Conservation (phyloP, 1,140 invertebrate species). For the Maconellicoccus hirsutus region DNA sequence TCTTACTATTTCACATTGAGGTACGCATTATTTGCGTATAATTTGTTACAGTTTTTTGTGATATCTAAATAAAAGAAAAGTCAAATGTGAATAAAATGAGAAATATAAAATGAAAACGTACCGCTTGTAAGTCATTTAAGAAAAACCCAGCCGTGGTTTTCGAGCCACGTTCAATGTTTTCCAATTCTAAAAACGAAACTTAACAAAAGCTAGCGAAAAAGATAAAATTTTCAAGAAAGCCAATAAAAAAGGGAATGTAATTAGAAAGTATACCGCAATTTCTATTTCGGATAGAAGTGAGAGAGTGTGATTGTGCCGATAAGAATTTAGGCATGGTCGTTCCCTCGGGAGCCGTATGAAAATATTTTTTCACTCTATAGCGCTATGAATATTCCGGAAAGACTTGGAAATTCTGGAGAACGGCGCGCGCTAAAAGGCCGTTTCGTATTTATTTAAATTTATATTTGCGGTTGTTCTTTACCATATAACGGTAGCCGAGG, state of each 20-base stretch:
- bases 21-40: too few species aligned
- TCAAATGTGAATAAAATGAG: neutral
- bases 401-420: conserved; percentile 11
- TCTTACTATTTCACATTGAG: too few species aligned
- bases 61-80: neutral
- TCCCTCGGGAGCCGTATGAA: conserved; percentile 11
- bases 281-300: conserved; percentile 15
- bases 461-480: conserved; percentile 18
- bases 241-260: conserved; percentile 14
- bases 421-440: conserved; percentile 6
- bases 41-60: too few species aligned
- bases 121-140: conserved; percentile 2
- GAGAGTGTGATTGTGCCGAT: conserved; percentile 16
- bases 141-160: neutral
- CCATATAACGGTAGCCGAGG: conserved; percentile 20
- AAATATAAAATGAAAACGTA: neutral
- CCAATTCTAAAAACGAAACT: neutral
- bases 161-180: conserved; percentile 5
- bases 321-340: conserved; percentile 10
- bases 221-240: conserved; percentile 20
- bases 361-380: conserved; percentile 20
- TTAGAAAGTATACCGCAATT: conserved; percentile 21
- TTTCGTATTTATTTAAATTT: conserved; percentile 23
- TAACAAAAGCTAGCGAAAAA: conserved; percentile 6
- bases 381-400: conserved; percentile 21